Percentiles rank a stretch among this genome's conserved stretches.
These are phyloP conservation scores for Brachyptera putata DNA, from an alignment of 2,888 invertebrate genomes.

Conservation along the genomic window DNA sequence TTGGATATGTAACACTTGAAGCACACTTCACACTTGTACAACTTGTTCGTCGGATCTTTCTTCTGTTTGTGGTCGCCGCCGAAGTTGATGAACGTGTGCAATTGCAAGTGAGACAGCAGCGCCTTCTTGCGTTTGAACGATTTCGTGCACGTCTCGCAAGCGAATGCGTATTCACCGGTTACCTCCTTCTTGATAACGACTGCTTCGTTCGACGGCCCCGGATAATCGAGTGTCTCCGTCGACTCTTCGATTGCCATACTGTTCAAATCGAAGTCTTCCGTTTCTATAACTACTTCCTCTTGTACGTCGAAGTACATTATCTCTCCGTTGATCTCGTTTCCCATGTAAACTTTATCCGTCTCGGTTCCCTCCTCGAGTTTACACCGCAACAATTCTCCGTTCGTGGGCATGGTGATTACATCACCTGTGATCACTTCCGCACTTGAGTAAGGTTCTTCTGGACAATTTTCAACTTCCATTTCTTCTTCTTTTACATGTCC, in stretches of 20 bases:
- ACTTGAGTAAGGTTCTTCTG: no score
- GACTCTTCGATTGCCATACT: background rate
- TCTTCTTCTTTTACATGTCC: no score
- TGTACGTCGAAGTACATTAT: slow-evolving; percentile 6
- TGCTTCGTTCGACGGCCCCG: background rate
- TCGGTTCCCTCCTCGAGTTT: slow-evolving; percentile 1
- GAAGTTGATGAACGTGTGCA: slow-evolving; percentile 14
- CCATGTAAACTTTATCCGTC: background rate
- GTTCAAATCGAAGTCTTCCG: background rate
- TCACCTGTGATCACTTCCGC: no score
- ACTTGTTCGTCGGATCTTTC: no score
- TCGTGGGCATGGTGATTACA: no score
- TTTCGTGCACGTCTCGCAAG: slow-evolving; percentile 3
- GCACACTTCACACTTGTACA: background rate
- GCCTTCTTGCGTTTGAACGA: background rate
- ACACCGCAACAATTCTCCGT: no score
- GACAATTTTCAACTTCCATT: no score
- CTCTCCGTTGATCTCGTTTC: background rate
- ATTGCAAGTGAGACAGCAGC: slow-evolving; percentile 15
- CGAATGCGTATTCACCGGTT: slow-evolving; percentile 3
- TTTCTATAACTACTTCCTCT: background rate
- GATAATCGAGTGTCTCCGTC: background rate
- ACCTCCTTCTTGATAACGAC: background rate
- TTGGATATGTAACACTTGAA: slow-evolving; percentile 8
- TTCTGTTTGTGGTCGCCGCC: background rate